phyloP scores from a whole-genome alignment of 2,888 invertebrate species.

The Erpobdella octoculata region DNA sequence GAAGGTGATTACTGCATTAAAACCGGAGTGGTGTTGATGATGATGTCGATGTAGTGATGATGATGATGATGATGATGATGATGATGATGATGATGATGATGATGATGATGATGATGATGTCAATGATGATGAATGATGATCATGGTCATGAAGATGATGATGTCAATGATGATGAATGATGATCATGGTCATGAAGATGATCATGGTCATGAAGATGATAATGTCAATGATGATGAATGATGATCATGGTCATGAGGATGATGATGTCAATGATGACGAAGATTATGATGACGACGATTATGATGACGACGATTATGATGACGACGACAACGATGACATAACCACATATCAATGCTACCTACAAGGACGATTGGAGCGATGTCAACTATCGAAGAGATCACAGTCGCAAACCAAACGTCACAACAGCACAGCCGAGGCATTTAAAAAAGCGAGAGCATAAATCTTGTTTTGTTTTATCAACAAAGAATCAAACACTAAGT shows the following conservation, averaged over 20 bases:
- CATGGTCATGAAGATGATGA: background rate
- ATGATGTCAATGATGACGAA: slow-evolving; percentile 39
- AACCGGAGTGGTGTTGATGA: too few species aligned
- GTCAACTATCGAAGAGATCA: too few species aligned
- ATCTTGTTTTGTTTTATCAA: too few species aligned
- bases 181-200: slow-evolving; percentile 18
- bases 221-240: slow-evolving; percentile 28
- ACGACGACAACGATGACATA: background rate
- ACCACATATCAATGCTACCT: too few species aligned
- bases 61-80: slow-evolving; percentile 15
- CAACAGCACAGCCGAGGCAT: too few species aligned
- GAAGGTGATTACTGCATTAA: too few species aligned
- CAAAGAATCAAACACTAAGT: too few species aligned
- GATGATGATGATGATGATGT: slow-evolving; percentile 12
- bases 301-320: background rate
- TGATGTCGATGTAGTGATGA: background rate
- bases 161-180: background rate
- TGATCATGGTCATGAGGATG: too few species aligned
- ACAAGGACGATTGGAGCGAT: too few species aligned
- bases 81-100: slow-evolving; percentile 18
- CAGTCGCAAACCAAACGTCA: too few species aligned
- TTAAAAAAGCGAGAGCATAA: too few species aligned
- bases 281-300: slow-evolving; percentile 33
- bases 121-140: background rate
- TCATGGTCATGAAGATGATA: slow-evolving; percentile 38